phyloP scores from a whole-genome alignment of 2,113 vertebrate species.

The Nibea albiflora region DNA sequence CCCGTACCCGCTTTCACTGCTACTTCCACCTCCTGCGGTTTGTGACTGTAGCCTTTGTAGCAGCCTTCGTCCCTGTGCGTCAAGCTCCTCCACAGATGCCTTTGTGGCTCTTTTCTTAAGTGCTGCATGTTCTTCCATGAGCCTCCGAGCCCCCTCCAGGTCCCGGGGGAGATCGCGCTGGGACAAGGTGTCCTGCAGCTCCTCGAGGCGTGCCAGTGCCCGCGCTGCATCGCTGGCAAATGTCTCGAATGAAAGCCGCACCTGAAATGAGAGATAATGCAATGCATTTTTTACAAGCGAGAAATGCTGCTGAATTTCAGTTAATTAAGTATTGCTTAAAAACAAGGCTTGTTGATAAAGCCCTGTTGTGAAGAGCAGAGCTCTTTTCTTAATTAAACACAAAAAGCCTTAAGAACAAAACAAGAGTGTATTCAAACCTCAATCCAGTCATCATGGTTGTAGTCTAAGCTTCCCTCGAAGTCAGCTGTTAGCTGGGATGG shows the following conservation, averaged over 20 bases:
- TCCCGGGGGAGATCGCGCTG: slow-evolving; percentile 96
- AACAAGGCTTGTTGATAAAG: not conserved
- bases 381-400: slow-evolving; percentile 3
- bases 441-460: slow-evolving; percentile 99
- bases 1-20: slow-evolving; percentile 61
- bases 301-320: not conserved
- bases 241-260: slow-evolving; percentile 90
- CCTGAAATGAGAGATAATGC: slow-evolving; percentile 46
- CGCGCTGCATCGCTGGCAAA: slow-evolving; percentile 94
- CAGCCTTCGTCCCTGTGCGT: slow-evolving; percentile 93
- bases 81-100: slow-evolving; percentile 95
- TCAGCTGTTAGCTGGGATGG: slow-evolving; percentile 97
- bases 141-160: slow-evolving; percentile 92
- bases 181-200: slow-evolving; percentile 96
- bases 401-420: not conserved
- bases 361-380: not conserved
- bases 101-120: slow-evolving; percentile 96
- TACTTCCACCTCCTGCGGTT: slow-evolving; percentile 54
- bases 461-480: slow-evolving; percentile 97
- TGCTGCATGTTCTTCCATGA: slow-evolving; percentile 95
- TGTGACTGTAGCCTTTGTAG: slow-evolving; percentile 92
- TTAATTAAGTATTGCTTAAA: not conserved
- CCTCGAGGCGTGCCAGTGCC: slow-evolving; percentile 92
- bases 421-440: slow-evolving; percentile 87
- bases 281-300: not conserved